These are phyloP conservation scores for Vidua macroura DNA, from an alignment of 2,113 vertebrate genomes.

Conservation along the genomic window DNA sequence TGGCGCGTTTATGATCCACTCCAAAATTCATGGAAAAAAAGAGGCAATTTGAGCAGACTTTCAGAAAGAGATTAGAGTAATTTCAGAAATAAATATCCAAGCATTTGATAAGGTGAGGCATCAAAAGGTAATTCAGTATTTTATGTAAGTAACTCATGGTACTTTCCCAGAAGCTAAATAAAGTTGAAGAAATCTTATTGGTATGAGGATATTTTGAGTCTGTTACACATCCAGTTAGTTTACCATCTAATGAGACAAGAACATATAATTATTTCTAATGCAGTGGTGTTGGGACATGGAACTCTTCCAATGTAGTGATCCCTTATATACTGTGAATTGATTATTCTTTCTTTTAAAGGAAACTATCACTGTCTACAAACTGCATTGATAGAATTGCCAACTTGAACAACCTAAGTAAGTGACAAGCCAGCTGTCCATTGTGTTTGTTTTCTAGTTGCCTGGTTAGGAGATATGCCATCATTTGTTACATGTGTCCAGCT, in stretches of 20 bases:
- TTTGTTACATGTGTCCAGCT: neutral
- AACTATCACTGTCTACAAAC: slow-evolving; percentile 93
- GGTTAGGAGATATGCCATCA: neutral
- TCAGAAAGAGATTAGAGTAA: neutral
- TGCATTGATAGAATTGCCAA: slow-evolving; percentile 98
- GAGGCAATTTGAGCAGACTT: neutral
- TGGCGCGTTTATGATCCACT: neutral
- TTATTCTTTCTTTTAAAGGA: slow-evolving; percentile 78
- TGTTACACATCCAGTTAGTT: neutral
- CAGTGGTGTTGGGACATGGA: neutral
- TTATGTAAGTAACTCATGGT: neutral
- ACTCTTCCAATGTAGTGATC: slow-evolving; percentile 13
- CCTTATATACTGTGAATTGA: slow-evolving; percentile 32
- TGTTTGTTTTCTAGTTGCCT: slow-evolving; percentile 29
- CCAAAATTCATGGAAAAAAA: neutral
- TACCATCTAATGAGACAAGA: neutral
- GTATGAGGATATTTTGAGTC: neutral
- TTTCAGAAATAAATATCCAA: neutral
- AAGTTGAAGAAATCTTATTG: neutral
- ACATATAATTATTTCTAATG: neutral
- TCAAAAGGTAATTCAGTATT: neutral
- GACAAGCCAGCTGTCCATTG: neutral
- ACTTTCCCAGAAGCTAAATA: neutral
- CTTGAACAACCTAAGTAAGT: slow-evolving; percentile 93
- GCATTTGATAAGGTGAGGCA: neutral